Evolutionary conservation across 1,140 invertebrate species (phyloP), one percentile per base, ranked within the genome.

Genomic region (Anoplophora glabripennis): DNA sequence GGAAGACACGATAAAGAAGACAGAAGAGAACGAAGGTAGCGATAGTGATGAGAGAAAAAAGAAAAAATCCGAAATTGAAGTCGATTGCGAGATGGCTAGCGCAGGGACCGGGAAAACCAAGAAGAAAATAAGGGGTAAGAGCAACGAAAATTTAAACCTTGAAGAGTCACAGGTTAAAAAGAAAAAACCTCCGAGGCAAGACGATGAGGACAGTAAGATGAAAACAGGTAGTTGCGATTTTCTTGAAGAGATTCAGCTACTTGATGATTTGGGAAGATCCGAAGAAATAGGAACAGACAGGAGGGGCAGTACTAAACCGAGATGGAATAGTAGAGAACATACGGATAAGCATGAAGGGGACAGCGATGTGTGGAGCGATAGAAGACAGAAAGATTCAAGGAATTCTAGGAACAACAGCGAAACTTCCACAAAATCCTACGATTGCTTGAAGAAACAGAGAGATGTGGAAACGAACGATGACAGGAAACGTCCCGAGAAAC

Each of bases 1-100:
- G 17, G 40, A 44, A 55, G 17, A 11, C 18, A 55, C 35, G 12
- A 7, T 8, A 21, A 55, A 55, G 45, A 45, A 55, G 53, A 55
- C 42, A 36, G 28, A 41, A 33, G 34, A 10, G 15, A 46, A 33
- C 12, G 40, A 42, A 41, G n/a, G 40, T 4, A 17, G n/a, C n/a
- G 40, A 41, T 41, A 41, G 15, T 41, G 40, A 41, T 41, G 2
- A 28, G 21, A 28, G 21, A 28, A 37, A 38, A 52, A 52, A 38
- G 10, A 37, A 15, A 8, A 5, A 49, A 49, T 15, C 33, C 14
- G 47, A 49, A 49, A 52, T n/a, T 21, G 36, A 17, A 52, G 17
- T 10, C 35, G 8, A 5, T 21, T 21, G 8, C 5, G 21, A 28
- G 5, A 28, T 2, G 2, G 21, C 21, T 3, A 28, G 3, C 5